A percentile compares a stretch with the other conserved stretches of the same genome.
Conservation (phyloP, 1,140 invertebrate genomes). For the Leptoteleia sp. region DNA sequence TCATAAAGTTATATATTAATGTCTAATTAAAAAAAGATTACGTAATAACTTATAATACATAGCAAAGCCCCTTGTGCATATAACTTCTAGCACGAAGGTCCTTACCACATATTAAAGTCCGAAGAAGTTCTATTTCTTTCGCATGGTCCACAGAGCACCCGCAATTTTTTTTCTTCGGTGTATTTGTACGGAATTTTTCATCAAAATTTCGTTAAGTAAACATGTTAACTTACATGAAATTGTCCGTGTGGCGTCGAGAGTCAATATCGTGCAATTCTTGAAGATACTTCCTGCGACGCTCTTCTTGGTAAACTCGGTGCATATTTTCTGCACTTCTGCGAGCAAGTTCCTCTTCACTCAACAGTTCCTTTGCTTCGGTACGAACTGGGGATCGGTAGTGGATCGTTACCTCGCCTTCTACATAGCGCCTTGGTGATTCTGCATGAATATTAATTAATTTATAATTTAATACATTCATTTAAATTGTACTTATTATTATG, state of each 20-base stretch:
- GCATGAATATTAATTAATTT: conserved; percentile 26
- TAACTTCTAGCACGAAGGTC: too few relatives aligned
- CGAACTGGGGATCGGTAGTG: conserved; percentile 93
- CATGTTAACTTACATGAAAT: conserved; percentile 86
- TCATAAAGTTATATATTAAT: too few relatives aligned
- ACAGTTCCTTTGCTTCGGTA: conserved; percentile 89
- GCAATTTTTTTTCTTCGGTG: too few relatives aligned
- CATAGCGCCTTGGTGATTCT: conserved; percentile 93
- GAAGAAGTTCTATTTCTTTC: too few relatives aligned
- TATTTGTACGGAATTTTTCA: conserved; percentile 11
- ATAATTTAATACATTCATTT: too few relatives aligned
- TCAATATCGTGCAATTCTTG: conserved; percentile 95
- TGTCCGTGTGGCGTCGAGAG: conserved; percentile 93
- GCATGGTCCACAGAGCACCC: too few relatives aligned
- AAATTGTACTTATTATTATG: too few relatives aligned
- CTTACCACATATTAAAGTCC: too few relatives aligned
- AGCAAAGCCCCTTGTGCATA: too few relatives aligned
- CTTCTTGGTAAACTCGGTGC: conserved; percentile 93
- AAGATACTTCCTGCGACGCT: conserved; percentile 91
- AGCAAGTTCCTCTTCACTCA: conserved; percentile 91
- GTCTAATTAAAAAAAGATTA: too few relatives aligned
- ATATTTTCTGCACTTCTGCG: conserved; percentile 93
- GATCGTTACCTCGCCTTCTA: conserved; percentile 95
- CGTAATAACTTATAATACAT: too few relatives aligned
- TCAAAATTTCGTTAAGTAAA: conserved; percentile 22